Base-by-base conservation (phyloP, 2,113 vertebrate species). In the Ictidomys tridecemlineatus region DNA sequence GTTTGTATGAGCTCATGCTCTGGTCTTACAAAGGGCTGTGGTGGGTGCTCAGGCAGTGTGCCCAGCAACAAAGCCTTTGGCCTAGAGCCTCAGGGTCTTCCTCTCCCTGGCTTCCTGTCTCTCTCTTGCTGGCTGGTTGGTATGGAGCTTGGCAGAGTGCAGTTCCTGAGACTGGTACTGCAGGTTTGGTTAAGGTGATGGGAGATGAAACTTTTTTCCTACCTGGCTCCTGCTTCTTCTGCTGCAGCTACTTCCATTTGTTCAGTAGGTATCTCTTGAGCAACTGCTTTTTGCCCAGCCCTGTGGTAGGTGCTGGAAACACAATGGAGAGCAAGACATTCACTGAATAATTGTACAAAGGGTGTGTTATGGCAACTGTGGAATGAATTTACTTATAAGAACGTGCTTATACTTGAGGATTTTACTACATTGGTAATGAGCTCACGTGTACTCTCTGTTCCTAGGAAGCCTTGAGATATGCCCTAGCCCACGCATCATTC, bases 401-500 rank as follows among this genome's bases (percentile, higher is more conserved):
- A 92, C 48, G 4, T 80, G 73, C 45, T 96, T 91, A n/a, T 28
- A 72, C n/a, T 95, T 85, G 86, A 95, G 83, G 72, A n/a, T 58
- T 30, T 53, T 32, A 58, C 6, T 86, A 70, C 56, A 56, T 56
- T 53, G 37, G 16, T 85, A 89, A 89, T 73, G 53, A 95, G n/a
- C 37, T 30, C 3, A 1, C 45, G 28, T 93, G 56, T 94, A 61
- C 73, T 95, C 48, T 97, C 58, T 94, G 67, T 97, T 89, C 37
- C 86, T 97, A 99, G 99, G 99, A 92, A 98, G 98, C 97, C 94
- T 99, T 97, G 99, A 99, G 3, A 98, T 98, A 17, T 98, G 99
- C 97, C 99, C 98, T n/a, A 99, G 99, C 76, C 99, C 99, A 0
- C 98, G 98, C 37, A 97, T 99, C 14, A 98, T 98, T 22, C 98